Evolutionary conservation across 1,140 invertebrate genomes (phyloP), one percentile per base, ranked within the genome.

Genomic region (Caenorhabditis tropicalis): DNA sequence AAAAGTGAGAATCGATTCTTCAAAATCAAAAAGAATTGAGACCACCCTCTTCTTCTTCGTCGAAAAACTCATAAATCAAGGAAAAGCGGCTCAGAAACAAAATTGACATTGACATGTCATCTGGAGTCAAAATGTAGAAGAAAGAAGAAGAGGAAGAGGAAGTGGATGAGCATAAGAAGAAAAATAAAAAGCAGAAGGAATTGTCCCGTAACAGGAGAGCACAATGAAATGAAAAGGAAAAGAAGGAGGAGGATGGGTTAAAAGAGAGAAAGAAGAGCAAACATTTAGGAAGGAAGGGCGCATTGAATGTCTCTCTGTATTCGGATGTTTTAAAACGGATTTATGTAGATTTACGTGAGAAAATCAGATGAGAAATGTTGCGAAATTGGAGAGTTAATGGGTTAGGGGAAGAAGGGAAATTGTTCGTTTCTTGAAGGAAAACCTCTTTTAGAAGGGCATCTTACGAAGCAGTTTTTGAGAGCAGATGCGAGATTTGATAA

Each of bases 11-110:
- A 7, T n/a, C 49, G 16, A 43, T 43, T 43, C 39, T 43, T 43
- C 39, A 43, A 43, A 43, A 51, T 19, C 48, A 3, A 3, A 51
- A 9, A 51, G 48, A 7, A 27, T 24, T 27, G 10, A 36, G 16
- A 36, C n/a, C 12, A 5, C 21, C n/a, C 5, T n/a, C 53, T 9
- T 6, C 12, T n/a, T 24, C 36, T 24, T 74, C 29, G 16, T 19
- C n/a, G 21, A 74, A 74, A 74, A 74, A 74, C 65, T 46, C 65
- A 74, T 74, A 74, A 74, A 74, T 74, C 65, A 74, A 74, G 65
- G 65, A 74, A 74, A 74, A 74, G 65, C 65, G 65, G 36, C 65
- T 43, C 65, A n/a, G 65, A 24, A 19, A 43, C 65, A 74, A 74
- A 39, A 74, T 74, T 65, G 58, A 39, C 58, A 65, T 65, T 74